Percentiles rank a stretch among this genome's conserved stretches.
These are phyloP conservation scores for Donacobius atricapilla DNA, from an alignment of 2,113 vertebrate species.

Conservation along the genomic window DNA sequence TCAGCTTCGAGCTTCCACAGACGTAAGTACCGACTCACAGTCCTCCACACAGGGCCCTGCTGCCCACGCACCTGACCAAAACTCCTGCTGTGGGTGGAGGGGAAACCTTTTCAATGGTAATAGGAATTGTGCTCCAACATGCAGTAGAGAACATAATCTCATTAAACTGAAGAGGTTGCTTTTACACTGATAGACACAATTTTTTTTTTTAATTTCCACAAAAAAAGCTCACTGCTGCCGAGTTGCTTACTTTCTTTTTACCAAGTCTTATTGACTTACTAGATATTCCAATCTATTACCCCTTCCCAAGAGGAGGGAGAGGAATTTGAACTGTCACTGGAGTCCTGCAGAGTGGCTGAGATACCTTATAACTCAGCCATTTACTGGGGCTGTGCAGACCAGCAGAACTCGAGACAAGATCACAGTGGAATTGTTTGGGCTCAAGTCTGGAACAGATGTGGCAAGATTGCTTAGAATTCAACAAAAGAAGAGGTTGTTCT, in stretches of 20 bases:
- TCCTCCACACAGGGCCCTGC: not conserved
- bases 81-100: constrained; percentile 29
- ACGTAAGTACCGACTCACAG: constrained; percentile 79
- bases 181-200: not conserved
- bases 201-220: not conserved
- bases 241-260: not conserved
- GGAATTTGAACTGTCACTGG: not conserved
- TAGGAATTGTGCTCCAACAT: constrained; percentile 39
- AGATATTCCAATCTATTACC: not conserved
- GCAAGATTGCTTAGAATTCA: not conserved
- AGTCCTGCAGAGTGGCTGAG: not conserved
- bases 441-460: not conserved
- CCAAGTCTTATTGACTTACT: not conserved
- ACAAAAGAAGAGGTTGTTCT: not conserved
- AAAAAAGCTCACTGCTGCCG: not conserved
- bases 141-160: constrained; percentile 36
- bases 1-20: constrained; percentile 99
- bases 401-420: not conserved
- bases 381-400: not conserved
- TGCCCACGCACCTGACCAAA: not conserved
- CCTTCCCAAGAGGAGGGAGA: not conserved
- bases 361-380: not conserved
- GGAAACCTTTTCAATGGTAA: constrained; percentile 74
- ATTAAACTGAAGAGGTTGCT: constrained; percentile 65
- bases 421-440: not conserved